phyloP scores from a whole-genome alignment of 2,797 vertebrate genomes.

The Psittacula echo region DNA sequence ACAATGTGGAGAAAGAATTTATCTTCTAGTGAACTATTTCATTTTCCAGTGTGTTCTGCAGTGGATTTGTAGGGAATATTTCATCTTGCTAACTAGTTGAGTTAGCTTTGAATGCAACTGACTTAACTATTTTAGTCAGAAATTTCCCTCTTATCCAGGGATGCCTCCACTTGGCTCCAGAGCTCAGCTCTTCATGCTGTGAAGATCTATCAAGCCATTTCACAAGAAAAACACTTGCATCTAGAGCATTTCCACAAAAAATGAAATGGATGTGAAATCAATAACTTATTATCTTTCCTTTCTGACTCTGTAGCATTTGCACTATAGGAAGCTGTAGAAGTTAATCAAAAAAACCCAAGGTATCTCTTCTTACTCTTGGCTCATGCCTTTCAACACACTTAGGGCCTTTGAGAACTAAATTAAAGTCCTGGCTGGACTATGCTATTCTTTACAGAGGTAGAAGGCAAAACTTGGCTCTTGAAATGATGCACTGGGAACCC shows the following conservation, averaged over 20 bases:
- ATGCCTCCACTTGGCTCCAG: background rate
- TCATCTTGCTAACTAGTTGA: background rate
- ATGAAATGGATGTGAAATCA: background rate
- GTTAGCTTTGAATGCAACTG: background rate
- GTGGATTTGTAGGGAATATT: background rate
- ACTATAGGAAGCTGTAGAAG: background rate
- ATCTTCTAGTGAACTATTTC: background rate
- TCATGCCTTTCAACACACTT: background rate
- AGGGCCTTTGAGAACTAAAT: background rate
- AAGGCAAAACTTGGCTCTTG: background rate
- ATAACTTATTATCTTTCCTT: slow-evolving; percentile 6
- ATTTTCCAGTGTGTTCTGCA: background rate
- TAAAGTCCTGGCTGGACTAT: background rate
- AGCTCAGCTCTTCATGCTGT: background rate
- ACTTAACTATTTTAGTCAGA: background rate
- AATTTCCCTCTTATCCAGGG: background rate
- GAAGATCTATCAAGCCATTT: background rate
- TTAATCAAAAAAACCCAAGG: background rate
- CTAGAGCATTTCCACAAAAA: background rate
- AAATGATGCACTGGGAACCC: background rate
- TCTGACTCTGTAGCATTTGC: background rate
- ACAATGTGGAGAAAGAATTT: background rate
- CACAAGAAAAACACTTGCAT: background rate
- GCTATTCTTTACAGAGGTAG: background rate
- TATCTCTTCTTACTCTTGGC: background rate